A percentile compares a stretch with the other conserved stretches of the same genome.
Evolutionary conservation across 2,888 invertebrate species (phyloP).

Genomic region (Lithophane ornitopus): DNA sequence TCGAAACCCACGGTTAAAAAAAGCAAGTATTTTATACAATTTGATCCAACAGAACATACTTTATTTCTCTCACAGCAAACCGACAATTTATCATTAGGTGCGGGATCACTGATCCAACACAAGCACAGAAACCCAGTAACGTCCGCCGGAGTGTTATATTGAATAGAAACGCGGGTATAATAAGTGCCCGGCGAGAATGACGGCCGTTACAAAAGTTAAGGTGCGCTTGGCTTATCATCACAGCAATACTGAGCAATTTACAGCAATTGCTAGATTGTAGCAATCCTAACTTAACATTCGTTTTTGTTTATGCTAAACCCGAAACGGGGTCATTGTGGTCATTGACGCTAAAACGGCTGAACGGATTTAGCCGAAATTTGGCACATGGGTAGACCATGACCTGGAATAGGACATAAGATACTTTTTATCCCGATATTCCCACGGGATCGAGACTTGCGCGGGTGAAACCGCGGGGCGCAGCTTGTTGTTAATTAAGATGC

Average conservation of each 20-base stretch:
- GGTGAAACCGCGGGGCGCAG: no score
- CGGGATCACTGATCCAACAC: constrained; percentile 16
- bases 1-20: background rate
- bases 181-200: constrained; percentile 27
- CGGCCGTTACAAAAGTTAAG: constrained; percentile 13
- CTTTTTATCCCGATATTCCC: no score
- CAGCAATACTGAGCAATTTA: background rate
- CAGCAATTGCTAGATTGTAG: background rate
- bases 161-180: constrained; percentile 43
- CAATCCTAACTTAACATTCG: no score
- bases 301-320: no score
- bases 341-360: no score
- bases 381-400: no score
- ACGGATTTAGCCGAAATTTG: no score
- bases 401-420: no score
- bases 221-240: background rate
- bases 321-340: no score
- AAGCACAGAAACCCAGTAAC: constrained; percentile 35
- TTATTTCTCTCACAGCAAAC: constrained; percentile 8
- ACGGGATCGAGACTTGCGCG: no score
- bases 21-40: background rate
- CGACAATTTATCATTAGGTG: constrained; percentile 24
- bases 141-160: constrained; percentile 45
- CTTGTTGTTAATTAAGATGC: background rate
- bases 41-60: background rate